phyloP scores from a whole-genome alignment of 2,888 invertebrate species.

The Rhorus exstirpatorius region DNA sequence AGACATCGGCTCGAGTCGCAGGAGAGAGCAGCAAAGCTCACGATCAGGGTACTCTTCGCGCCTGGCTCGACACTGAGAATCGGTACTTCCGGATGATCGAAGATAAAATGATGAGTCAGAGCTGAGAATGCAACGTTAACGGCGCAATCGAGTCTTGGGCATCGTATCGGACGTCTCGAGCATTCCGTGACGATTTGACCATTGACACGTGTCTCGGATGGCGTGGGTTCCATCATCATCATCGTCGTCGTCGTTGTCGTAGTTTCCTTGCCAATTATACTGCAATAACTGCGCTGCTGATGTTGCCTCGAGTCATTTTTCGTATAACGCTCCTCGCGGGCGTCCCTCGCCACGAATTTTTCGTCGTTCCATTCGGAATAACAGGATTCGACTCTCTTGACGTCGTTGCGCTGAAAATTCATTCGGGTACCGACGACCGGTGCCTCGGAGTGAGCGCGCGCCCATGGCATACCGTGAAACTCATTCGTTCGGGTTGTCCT shows the following conservation, averaged over 20 bases:
- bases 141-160: constrained; percentile 87
- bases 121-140: constrained; percentile 87
- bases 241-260: too few relatives aligned
- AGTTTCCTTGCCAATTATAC: constrained; percentile 69
- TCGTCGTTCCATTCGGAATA: constrained; percentile 61
- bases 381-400: constrained; percentile 57
- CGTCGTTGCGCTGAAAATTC: constrained; percentile 46
- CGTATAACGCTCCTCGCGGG: constrained; percentile 47
- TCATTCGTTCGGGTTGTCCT: constrained; percentile 58
- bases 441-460: constrained; percentile 59
- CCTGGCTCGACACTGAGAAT: constrained; percentile 82
- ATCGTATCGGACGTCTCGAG: constrained; percentile 86
- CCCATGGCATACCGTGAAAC: constrained; percentile 60
- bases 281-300: constrained; percentile 74
- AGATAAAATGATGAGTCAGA: constrained; percentile 87
- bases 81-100: constrained; percentile 87
- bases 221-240: constrained; percentile 60
- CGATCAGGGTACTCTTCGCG: constrained; percentile 80
- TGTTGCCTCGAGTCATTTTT: constrained; percentile 63
- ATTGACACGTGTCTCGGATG: constrained; percentile 75
- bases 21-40: constrained; percentile 79
- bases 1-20: constrained; percentile 81
- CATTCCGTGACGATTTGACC: constrained; percentile 79
- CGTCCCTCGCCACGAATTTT: constrained; percentile 38
- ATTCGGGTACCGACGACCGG: constrained; percentile 52